These are phyloP conservation scores for Teleopsis dalmanni DNA, from an alignment of 1,140 invertebrate species.

Conservation along the genomic window DNA sequence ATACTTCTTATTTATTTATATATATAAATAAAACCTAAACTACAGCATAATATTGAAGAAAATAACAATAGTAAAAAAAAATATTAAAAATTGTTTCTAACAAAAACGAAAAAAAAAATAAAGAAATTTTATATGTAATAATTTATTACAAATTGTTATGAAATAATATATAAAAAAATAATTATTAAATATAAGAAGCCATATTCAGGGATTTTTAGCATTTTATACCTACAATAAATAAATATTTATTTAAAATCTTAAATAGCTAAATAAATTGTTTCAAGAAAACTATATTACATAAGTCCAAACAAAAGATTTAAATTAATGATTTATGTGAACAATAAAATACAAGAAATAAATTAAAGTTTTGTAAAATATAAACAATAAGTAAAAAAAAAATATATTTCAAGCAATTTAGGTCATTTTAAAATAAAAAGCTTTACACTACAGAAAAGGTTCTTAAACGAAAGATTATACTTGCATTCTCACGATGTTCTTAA, in stretches of 20 bases:
- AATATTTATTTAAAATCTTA: conserved; percentile 6
- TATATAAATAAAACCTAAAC: no score
- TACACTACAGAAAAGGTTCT: no score
- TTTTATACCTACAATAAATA: conserved; percentile 25
- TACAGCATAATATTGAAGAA: no score
- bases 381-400: no score
- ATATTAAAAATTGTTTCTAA: neutral
- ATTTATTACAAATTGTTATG: neutral
- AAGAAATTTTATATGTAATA: neutral
- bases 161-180: neutral
- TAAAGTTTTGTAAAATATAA: neutral
- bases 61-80: neutral
- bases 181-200: conserved; percentile 23
- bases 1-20: no score
- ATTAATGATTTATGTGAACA: neutral
- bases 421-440: no score
- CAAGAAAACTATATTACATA: no score
- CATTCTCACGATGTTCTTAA: no score
- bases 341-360: neutral
- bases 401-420: no score
- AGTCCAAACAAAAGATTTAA: no score
- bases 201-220: conserved; percentile 45
- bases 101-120: neutral
- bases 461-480: no score
- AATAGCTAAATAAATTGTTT: no score